A percentile compares a stretch with the other conserved stretches of the same genome.
phyloP scores from a whole-genome alignment of 37 sponge, comb jelly and placozoan genomes.

The Cliona cf. orientalis region DNA sequence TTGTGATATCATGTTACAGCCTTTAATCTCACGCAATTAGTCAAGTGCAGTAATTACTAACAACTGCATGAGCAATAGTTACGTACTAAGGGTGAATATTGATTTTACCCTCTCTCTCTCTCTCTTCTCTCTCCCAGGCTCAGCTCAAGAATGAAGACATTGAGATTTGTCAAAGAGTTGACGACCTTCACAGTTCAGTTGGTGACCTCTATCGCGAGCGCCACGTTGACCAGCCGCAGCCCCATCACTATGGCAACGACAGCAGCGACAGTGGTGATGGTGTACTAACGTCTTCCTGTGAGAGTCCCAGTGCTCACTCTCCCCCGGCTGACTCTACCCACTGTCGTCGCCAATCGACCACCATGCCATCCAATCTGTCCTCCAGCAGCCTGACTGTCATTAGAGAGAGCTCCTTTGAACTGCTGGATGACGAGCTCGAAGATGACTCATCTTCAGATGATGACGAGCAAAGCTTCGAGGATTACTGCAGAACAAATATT shows the following conservation, averaged over 20 bases:
- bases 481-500: neutral
- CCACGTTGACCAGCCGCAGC: neutral
- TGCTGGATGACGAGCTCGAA: neutral
- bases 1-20: neutral
- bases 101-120: neutral
- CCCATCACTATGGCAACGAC: too few relatives aligned
- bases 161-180: constrained; percentile 29
- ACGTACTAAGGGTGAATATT: neutral
- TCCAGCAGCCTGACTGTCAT: constrained; percentile 15
- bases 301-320: too few relatives aligned
- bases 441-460: neutral
- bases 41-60: neutral
- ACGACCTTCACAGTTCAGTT: constrained; percentile 29
- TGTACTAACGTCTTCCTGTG: neutral
- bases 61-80: neutral
- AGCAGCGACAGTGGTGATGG: too few relatives aligned
- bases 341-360: neutral
- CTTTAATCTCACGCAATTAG: neutral
- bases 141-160: constrained; percentile 22
- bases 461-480: constrained; percentile 1
- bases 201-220: neutral
- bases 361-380: too few relatives aligned
- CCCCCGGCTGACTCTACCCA: too few relatives aligned
- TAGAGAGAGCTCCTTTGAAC: constrained; percentile 21
- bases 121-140: neutral